Conservation (phyloP, 1,140 invertebrate genomes). For the Ostrea denselamellosa region DNA sequence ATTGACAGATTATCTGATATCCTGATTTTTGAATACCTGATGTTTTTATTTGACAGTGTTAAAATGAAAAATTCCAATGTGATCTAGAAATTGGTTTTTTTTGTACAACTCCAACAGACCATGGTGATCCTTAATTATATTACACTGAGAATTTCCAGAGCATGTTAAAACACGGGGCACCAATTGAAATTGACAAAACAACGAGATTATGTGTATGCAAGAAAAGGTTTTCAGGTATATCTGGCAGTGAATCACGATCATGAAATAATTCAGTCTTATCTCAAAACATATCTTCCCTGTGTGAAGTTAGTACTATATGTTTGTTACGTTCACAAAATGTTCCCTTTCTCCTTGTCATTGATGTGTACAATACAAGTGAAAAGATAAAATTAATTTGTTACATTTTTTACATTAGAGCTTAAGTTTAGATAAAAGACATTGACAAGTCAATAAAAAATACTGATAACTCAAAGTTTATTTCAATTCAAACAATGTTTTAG, state of each 20-base stretch:
- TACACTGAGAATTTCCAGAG: neutral
- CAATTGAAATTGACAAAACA: neutral
- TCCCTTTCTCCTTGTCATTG: neutral
- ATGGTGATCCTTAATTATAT: neutral
- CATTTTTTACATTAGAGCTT: neutral
- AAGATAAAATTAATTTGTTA: neutral
- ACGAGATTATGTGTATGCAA: neutral
- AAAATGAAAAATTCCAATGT: neutral
- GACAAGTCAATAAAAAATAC: too few relatives aligned
- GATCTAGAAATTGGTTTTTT: neutral
- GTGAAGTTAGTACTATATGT: neutral
- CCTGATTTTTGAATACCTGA: neutral
- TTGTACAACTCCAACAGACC: constrained; percentile 4
- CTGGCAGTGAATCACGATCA: neutral
- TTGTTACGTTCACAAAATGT: constrained; percentile 6
- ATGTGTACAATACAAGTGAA: neutral
- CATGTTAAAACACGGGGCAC: neutral
- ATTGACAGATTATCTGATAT: neutral
- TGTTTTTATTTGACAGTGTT: neutral
- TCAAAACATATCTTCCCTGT: neutral
- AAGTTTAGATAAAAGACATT: neutral
- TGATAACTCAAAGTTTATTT: too few relatives aligned
- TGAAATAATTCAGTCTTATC: neutral
- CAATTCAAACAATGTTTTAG: too few relatives aligned
- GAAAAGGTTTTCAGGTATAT: neutral